Percentiles rank a stretch among this genome's conserved stretches.
Evolutionary conservation across 2,888 invertebrate species (phyloP).

Genomic region (Ypsolopha scabrella): DNA sequence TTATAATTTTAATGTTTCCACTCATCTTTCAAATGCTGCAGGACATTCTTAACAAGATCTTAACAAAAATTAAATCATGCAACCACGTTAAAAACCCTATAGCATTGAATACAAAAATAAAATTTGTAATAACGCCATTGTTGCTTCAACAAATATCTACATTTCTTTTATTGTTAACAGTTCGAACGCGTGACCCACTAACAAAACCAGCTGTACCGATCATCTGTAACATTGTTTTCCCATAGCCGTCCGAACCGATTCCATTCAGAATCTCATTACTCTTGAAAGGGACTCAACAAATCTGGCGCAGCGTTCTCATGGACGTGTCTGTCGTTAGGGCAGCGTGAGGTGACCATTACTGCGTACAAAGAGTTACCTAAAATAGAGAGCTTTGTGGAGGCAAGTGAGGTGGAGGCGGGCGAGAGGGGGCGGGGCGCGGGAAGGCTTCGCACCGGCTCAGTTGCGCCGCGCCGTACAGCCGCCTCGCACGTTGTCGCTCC

Average conservation of each 20-base stretch:
- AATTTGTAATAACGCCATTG: background rate
- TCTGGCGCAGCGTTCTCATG: constrained; percentile 67
- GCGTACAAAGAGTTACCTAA: constrained; percentile 69
- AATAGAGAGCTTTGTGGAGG: constrained; percentile 69
- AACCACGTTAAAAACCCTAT: too few relatives aligned
- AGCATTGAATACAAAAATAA: background rate
- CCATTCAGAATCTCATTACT: constrained; percentile 70
- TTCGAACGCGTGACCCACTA: constrained; percentile 45
- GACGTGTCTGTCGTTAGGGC: constrained; percentile 68
- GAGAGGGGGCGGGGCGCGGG: constrained; percentile 61
- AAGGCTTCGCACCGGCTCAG: constrained; percentile 61
- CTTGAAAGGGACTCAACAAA: constrained; percentile 61
- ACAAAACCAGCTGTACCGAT: constrained; percentile 42
- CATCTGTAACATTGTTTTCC: constrained; percentile 54
- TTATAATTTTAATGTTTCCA: constrained; percentile 23
- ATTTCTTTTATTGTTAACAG: background rate
- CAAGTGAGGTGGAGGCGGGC: constrained; percentile 48
- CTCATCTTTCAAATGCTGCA: constrained; percentile 18
- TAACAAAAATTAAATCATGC: background rate
- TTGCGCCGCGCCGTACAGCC: constrained; percentile 61
- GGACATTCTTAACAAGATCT: constrained; percentile 10
- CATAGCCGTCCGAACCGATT: constrained; percentile 44
- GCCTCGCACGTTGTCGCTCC: constrained; percentile 51
- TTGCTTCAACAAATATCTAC: background rate
- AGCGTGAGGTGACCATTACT: constrained; percentile 70